A percentile compares a stretch with the other conserved stretches of the same genome.
These are phyloP conservation scores for Drosophila elegans DNA, from an alignment of 1,140 invertebrate species.

Conservation along the genomic window DNA sequence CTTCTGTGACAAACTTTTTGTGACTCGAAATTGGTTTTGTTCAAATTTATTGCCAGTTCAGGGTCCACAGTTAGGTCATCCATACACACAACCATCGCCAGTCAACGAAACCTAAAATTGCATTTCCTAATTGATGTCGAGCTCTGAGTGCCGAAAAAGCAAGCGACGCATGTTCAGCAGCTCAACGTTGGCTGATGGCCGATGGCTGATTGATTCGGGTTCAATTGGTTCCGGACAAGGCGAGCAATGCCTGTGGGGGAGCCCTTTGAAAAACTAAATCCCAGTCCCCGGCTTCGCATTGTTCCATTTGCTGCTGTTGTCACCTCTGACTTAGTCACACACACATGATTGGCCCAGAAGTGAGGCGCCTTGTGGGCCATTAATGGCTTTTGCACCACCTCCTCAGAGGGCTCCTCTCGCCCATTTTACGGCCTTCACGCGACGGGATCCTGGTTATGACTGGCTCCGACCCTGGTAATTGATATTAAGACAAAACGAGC, in stretches of 20 bases:
- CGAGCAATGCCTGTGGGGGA: constrained; percentile 13
- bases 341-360: constrained; percentile 44
- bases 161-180: constrained; percentile 28
- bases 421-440: constrained; percentile 55
- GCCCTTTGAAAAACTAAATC: constrained; percentile 3
- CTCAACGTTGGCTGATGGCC: constrained; percentile 33
- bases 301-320: constrained; percentile 26
- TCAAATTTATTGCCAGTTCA: constrained; percentile 45
- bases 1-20: constrained; percentile 42
- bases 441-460: constrained; percentile 51
- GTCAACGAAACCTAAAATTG: constrained; percentile 46
- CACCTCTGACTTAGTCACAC: constrained; percentile 44
- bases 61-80: constrained; percentile 26
- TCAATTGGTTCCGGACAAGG: constrained; percentile 37
- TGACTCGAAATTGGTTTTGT: constrained; percentile 41
- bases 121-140: constrained; percentile 53
- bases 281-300: constrained; percentile 14
- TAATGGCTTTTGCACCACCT: constrained; percentile 30
- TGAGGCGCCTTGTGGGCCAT: constrained; percentile 43
- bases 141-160: constrained; percentile 21
- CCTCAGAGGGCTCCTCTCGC: not conserved
- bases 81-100: not conserved
- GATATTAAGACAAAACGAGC: constrained; percentile 70
- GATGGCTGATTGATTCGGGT: constrained; percentile 49
- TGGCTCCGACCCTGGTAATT: constrained; percentile 56